phyloP scores from a whole-genome alignment of 2,888 invertebrate species.

The Mactromeris polynyma region DNA sequence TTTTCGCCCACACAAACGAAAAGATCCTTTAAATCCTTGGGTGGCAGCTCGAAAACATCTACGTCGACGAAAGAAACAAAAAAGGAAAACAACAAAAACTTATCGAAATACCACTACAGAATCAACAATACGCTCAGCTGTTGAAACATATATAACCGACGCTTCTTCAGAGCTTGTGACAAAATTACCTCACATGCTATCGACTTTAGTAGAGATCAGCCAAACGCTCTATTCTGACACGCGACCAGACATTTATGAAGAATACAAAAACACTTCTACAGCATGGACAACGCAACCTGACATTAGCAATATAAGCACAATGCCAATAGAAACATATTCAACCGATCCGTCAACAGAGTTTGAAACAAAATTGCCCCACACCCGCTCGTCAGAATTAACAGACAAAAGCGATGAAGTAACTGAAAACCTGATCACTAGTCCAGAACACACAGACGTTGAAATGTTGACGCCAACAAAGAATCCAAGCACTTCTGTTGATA shows the following conservation, averaged over 20 bases:
- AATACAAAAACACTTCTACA: too few relatives aligned
- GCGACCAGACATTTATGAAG: too few relatives aligned
- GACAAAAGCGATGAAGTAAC: neutral
- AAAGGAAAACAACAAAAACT: neutral
- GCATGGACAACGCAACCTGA: too few relatives aligned
- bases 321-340: neutral
- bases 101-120: neutral
- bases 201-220: neutral
- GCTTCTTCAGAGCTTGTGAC: neutral
- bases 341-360: neutral
- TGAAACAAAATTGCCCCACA: too few relatives aligned
- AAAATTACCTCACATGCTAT: neutral
- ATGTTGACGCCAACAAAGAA: neutral
- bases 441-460: too few relatives aligned
- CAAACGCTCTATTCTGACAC: too few relatives aligned
- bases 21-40: constrained; percentile 33
- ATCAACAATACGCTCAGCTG: neutral
- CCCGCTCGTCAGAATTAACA: neutral
- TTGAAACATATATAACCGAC: neutral
- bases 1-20: neutral
- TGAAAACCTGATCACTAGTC: too few relatives aligned
- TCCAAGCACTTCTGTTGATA: neutral
- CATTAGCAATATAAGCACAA: too few relatives aligned
- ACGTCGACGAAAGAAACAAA: constrained; percentile 11
- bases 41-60: constrained; percentile 36